Percentiles rank a stretch among this genome's conserved stretches.
These are phyloP conservation scores for Agelastica alni DNA, from an alignment of 2,888 invertebrate species.

Conservation along the genomic window DNA sequence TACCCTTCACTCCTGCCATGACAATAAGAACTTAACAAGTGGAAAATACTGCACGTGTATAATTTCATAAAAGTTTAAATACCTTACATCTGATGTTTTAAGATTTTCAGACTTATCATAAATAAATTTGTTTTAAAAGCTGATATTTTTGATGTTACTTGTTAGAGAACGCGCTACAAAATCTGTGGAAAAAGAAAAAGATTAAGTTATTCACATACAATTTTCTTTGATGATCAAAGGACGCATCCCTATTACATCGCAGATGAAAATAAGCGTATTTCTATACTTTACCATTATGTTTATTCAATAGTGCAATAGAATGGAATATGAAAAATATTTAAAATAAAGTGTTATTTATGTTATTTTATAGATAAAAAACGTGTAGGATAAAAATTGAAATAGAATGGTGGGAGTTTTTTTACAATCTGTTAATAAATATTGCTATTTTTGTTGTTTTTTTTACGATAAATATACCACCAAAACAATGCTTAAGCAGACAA, in stretches of 20 bases:
- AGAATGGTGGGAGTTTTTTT: background rate
- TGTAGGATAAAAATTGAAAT: background rate
- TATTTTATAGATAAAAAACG: background rate
- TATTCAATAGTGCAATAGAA: too few relatives aligned
- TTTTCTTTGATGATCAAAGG: constrained; percentile 11
- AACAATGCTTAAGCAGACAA: too few relatives aligned
- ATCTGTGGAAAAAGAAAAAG: constrained; percentile 1
- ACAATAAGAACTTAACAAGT: background rate
- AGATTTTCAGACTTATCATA: constrained; percentile 14
- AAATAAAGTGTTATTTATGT: too few relatives aligned
- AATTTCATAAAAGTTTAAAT: constrained; percentile 21
- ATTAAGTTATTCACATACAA: background rate
- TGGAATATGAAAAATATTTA: too few relatives aligned
- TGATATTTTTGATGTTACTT: constrained; percentile 8
- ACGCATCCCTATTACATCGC: background rate
- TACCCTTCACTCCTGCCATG: background rate
- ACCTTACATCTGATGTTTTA: constrained; percentile 10
- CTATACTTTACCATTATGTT: background rate
- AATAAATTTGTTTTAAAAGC: constrained; percentile 9
- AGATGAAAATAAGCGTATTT: background rate
- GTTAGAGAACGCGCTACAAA: constrained; percentile 4
- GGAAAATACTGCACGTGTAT: constrained; percentile 14
- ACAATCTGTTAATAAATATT: background rate
- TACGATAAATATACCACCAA: too few relatives aligned
- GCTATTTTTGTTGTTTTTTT: too few relatives aligned